Base-by-base conservation (phyloP, 2,797 vertebrate species). In the Aphelocoma californica region DNA sequence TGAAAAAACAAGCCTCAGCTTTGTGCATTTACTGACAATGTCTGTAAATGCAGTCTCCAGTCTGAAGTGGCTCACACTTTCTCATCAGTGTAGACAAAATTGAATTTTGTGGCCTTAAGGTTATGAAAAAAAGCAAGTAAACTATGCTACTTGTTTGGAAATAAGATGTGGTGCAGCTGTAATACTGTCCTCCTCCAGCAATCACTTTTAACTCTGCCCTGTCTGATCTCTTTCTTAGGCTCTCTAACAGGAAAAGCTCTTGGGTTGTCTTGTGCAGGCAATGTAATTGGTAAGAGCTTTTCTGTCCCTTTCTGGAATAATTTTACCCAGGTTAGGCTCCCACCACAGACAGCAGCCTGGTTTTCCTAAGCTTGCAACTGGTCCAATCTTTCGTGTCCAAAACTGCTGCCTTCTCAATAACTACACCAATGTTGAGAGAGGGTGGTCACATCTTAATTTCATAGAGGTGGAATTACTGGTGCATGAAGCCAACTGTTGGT, bases 191-290 rank as follows among this genome's bases (percentile, higher is more conserved):
- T 70, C 9, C n/a, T 77, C n/a, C 31, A 62, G 25, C 25, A 62
- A 14, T n/a, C 23, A 23, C 40, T 23, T 25, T 21, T 21, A 40
- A 44, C 31, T 54, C 9, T 20, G 2, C 28, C 7, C 5, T 47
- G 7, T 24, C 45, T 36, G 25, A 28, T 45, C 9, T 51, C 7
- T 67, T 50, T 71, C 57, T 66, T 42, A 50, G 32, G 8, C 24
- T 72, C 21, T 45, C 7, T 29, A 44, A 6, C 9, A 83, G 48
- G 20, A 67, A 66, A 71, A 67, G 19, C 8, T 88, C n/a, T 28
- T 3, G 0, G 0, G 53, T 11, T 19, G 11, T 48, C 42, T 85
- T 40, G 5, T 12, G 12, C 4, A 36, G 8, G 31, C 10, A 45
- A 29, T 70, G 20, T 25, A n/a, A 7, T 38, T 31, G 10, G 8